Conservation (phyloP, 2,888 invertebrate genomes). For the Leucania comma region DNA sequence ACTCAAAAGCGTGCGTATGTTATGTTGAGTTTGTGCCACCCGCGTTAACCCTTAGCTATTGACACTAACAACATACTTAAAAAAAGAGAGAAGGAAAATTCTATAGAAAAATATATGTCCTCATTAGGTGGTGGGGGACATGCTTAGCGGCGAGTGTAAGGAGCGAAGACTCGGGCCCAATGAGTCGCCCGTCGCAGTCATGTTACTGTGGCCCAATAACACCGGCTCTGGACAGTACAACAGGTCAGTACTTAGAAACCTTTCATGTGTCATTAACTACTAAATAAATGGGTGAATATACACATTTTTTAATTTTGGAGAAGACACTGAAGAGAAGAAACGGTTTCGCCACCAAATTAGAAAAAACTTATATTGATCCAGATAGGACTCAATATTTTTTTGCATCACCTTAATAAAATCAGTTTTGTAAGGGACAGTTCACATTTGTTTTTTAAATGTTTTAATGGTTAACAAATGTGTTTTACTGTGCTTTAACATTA, state of each 20-base stretch:
- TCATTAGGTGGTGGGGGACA: constrained; percentile 94
- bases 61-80: background rate
- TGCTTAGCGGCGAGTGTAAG: constrained; percentile 97
- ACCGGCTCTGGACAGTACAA: constrained; percentile 89
- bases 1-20: background rate
- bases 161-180: constrained; percentile 96
- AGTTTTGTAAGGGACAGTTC: constrained; percentile 8
- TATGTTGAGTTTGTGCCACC: background rate
- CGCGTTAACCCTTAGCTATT: background rate
- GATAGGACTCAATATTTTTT: constrained; percentile 31
- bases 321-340: no score
- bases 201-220: constrained; percentile 95
- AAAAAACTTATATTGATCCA: no score
- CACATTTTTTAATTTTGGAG: no score
- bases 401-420: constrained; percentile 20
- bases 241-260: constrained; percentile 73
- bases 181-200: constrained; percentile 95
- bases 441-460: constrained; percentile 6
- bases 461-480: constrained; percentile 28
- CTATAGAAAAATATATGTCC: constrained; percentile 14
- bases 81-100: background rate
- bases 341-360: no score
- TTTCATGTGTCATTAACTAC: constrained; percentile 34
- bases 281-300: no score
- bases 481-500: constrained; percentile 2